These are phyloP conservation scores for Drosophila macrothrix DNA, from an alignment of 2,888 invertebrate species.

Conservation along the genomic window DNA sequence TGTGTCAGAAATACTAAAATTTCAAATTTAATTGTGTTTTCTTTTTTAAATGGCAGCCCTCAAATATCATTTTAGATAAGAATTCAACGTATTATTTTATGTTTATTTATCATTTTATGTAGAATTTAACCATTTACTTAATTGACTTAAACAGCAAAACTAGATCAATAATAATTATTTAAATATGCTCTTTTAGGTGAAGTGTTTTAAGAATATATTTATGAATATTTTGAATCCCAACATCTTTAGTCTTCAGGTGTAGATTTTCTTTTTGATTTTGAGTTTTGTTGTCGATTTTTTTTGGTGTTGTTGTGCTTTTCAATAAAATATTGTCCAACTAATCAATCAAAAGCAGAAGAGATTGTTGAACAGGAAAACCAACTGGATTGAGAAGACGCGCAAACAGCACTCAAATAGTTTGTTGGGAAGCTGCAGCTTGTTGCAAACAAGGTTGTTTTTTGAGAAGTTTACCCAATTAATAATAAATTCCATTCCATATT, in stretches of 20 bases:
- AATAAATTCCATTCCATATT: conserved; percentile 10
- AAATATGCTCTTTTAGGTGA: background rate
- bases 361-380: conserved; percentile 3
- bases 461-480: conserved; percentile 11
- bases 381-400: conserved; percentile 1
- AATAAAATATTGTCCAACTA: background rate
- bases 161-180: background rate
- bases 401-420: conserved; percentile 1
- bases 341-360: conserved; percentile 9
- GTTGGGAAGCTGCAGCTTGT: background rate
- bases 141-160: background rate
- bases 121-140: background rate
- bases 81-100: background rate
- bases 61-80: background rate
- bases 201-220: background rate
- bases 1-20: background rate
- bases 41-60: background rate
- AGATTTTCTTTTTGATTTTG: background rate
- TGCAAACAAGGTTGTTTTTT: background rate
- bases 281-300: background rate
- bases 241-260: background rate
- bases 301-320: background rate
- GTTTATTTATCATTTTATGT: background rate
- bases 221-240: background rate
- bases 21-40: background rate